Conservation (phyloP, 2,888 invertebrate species). For the Tipula confusa region DNA sequence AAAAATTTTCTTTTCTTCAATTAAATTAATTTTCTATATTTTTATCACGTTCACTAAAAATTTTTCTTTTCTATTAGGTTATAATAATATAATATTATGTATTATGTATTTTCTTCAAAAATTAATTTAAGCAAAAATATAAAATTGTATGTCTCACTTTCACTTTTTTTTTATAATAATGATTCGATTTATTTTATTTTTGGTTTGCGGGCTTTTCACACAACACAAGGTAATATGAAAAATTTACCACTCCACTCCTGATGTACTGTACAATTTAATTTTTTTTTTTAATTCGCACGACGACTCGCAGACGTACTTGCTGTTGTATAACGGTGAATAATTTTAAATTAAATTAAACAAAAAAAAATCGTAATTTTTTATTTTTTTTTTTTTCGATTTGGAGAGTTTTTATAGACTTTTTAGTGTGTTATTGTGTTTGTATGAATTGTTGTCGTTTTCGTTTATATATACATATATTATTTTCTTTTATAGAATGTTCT, state of each 20-base stretch:
- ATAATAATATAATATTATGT: too few species aligned
- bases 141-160: background rate
- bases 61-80: background rate
- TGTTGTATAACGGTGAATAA: background rate
- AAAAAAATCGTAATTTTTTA: background rate
- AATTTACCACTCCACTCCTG: background rate
- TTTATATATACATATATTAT: background rate
- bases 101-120: background rate
- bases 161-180: background rate
- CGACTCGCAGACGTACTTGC: background rate
- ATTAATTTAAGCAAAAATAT: background rate
- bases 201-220: background rate
- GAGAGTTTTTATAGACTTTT: background rate
- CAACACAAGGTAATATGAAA: background rate
- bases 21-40: background rate
- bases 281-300: background rate
- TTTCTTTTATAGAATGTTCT: conserved; percentile 20
- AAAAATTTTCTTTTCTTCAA: background rate
- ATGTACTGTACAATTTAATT: background rate
- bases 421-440: background rate
- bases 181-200: background rate
- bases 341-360: background rate
- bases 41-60: background rate
- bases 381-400: background rate
- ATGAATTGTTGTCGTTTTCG: background rate